These are phyloP conservation scores for Ciconia nigra DNA, from an alignment of 2,797 vertebrate species.

Conservation along the genomic window DNA sequence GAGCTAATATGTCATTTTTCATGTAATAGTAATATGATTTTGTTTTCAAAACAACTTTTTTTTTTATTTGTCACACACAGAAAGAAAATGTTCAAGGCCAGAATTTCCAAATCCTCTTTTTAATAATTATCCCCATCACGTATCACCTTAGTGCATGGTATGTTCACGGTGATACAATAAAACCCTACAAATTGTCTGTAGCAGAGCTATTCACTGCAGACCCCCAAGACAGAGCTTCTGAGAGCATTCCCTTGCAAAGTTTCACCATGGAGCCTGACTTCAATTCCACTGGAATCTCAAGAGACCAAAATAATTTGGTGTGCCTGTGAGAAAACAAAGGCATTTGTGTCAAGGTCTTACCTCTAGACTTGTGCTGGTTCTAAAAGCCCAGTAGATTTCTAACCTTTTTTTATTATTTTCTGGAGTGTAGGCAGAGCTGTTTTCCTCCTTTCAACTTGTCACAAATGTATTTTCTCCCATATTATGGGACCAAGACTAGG, in stretches of 20 bases:
- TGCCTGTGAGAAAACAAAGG: neutral
- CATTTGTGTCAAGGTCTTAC: neutral
- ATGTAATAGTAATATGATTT: neutral
- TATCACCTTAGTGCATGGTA: neutral
- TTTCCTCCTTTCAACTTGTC: neutral
- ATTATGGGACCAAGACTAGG: neutral
- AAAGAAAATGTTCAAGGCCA: neutral
- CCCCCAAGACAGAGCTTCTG: neutral
- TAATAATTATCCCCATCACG: neutral
- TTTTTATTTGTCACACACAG: too few relatives aligned
- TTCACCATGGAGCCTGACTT: neutral
- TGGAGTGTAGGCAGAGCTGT: neutral
- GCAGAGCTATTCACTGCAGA: neutral
- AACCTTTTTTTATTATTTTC: neutral
- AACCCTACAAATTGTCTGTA: neutral
- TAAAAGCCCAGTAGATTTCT: neutral
- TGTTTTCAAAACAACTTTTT: neutral
- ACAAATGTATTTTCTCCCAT: neutral
- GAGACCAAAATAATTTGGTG: neutral
- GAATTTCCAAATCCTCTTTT: neutral
- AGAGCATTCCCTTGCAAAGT: neutral
- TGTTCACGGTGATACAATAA: neutral
- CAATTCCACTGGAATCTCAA: neutral
- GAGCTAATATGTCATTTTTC: neutral
- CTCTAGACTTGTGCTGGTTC: neutral